phyloP scores from a whole-genome alignment of 1,140 invertebrate genomes.

The Hyphantria cunea region DNA sequence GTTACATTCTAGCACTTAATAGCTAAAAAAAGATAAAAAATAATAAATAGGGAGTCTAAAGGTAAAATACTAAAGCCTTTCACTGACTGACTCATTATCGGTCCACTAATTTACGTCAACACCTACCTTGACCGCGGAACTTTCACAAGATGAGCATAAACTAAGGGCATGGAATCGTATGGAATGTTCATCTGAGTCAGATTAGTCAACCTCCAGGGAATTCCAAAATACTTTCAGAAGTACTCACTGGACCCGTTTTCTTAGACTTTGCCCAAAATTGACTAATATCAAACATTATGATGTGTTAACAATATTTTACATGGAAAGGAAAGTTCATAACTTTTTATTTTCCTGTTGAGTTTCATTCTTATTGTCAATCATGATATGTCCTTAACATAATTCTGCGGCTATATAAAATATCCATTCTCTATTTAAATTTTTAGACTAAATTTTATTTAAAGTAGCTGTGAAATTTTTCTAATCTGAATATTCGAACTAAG shows the following conservation, averaged over 20 bases:
- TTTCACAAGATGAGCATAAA: neutral
- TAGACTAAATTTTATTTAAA: too few species aligned
- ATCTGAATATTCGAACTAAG: too few species aligned
- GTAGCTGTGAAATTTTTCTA: too few species aligned
- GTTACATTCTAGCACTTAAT: too few species aligned
- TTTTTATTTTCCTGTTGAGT: constrained; percentile 11
- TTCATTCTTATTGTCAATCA: too few species aligned
- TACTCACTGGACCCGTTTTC: constrained; percentile 14
- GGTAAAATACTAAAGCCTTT: too few species aligned
- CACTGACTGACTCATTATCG: too few species aligned
- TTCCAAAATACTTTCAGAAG: constrained; percentile 26
- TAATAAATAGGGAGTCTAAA: too few species aligned
- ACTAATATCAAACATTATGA: constrained; percentile 9
- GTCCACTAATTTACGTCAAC: neutral
- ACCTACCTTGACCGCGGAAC: neutral
- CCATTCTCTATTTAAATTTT: too few species aligned
- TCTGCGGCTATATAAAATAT: too few species aligned
- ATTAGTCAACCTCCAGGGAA: constrained; percentile 25
- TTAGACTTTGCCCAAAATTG: constrained; percentile 11
- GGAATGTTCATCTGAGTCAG: constrained; percentile 26
- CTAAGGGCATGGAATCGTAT: constrained; percentile 14
- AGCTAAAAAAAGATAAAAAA: too few species aligned
- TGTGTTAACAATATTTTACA: constrained; percentile 1
- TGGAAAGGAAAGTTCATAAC: constrained; percentile 16
- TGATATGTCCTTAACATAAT: too few species aligned